A percentile compares a stretch with the other conserved stretches of the same genome.
These are phyloP conservation scores for Lissonota sp. DNA, from an alignment of 2,888 invertebrate species.

Conservation along the genomic window DNA sequence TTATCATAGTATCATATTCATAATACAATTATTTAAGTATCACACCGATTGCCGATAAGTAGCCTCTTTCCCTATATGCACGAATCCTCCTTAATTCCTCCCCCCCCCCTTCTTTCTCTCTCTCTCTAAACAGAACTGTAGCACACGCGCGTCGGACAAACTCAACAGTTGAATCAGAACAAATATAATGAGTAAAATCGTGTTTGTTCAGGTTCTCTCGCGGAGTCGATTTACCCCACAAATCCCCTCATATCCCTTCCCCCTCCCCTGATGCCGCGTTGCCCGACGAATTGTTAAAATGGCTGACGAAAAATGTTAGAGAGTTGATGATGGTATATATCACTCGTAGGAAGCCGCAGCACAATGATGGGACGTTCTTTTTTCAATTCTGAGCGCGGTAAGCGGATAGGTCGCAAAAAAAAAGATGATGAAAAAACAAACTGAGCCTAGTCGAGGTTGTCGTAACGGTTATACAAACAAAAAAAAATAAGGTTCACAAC, in stretches of 20 bases:
- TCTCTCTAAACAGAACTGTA: slow-evolving; percentile 61
- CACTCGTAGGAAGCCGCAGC: slow-evolving; percentile 52
- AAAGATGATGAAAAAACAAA: background rate
- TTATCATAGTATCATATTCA: no score
- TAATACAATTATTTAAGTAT: slow-evolving; percentile 1
- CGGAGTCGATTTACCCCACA: background rate
- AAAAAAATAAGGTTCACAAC: slow-evolving; percentile 19
- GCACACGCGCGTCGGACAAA: slow-evolving; percentile 64
- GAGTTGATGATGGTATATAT: background rate
- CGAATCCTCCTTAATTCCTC: slow-evolving; percentile 1
- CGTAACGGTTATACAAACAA: slow-evolving; percentile 31
- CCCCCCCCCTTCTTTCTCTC: slow-evolving; percentile 38
- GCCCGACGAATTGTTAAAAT: slow-evolving; percentile 52
- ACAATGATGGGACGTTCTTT: slow-evolving; percentile 28
- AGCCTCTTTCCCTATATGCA: background rate
- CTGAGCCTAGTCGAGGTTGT: background rate
- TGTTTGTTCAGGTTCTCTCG: slow-evolving; percentile 43
- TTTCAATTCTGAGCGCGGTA: slow-evolving; percentile 26
- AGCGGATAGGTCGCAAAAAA: background rate
- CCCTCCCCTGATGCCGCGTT: slow-evolving; percentile 54
- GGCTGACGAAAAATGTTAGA: slow-evolving; percentile 52
- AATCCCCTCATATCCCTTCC: slow-evolving; percentile 7
- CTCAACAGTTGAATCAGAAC: slow-evolving; percentile 62
- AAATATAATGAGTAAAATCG: slow-evolving; percentile 53
- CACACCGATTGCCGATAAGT: slow-evolving; percentile 31